Conservation (phyloP, 1,140 invertebrate species). For the Drosophila albomicans region DNA sequence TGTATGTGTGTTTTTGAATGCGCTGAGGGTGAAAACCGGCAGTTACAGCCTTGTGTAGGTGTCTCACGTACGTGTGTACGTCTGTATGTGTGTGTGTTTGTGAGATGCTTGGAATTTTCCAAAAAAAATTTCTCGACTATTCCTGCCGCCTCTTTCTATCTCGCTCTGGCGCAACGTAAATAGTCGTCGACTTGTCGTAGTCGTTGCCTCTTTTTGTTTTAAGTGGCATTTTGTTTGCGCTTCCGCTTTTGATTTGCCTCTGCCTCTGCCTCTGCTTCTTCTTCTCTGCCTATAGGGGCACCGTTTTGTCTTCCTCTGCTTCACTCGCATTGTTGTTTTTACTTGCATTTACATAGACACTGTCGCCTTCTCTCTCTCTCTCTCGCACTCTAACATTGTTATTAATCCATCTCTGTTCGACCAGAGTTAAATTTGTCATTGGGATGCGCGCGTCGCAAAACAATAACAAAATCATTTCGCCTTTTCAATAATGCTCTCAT, state of each 20-base stretch:
- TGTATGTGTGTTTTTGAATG: conserved; percentile 6
- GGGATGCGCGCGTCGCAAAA: conserved; percentile 57
- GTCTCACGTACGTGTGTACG: conserved; percentile 11
- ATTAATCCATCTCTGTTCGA: conserved; percentile 5
- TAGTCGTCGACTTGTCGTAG: conserved; percentile 35
- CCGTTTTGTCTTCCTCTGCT: conserved; percentile 15
- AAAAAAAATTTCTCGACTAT: conserved; percentile 64
- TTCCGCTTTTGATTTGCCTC: conserved; percentile 68
- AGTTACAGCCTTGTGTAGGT: conserved; percentile 41
- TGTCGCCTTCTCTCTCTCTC: background rate
- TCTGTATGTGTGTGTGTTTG: conserved; percentile 19
- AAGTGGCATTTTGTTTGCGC: conserved; percentile 71
- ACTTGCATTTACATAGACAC: conserved; percentile 1
- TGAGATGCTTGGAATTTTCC: conserved; percentile 80
- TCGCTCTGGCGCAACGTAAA: conserved; percentile 11
- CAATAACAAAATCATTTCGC: conserved; percentile 70
- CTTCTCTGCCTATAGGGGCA: background rate
- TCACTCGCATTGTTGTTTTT: conserved; percentile 13
- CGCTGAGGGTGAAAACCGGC: conserved; percentile 41
- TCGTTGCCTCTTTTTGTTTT: conserved; percentile 57
- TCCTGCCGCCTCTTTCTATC: conserved; percentile 28
- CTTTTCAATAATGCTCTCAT: conserved; percentile 27
- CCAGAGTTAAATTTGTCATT: conserved; percentile 25
- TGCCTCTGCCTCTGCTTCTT: conserved; percentile 30
- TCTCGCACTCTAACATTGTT: background rate